phyloP scores from a whole-genome alignment of 2,113 vertebrate species.

The Fulica atra region DNA sequence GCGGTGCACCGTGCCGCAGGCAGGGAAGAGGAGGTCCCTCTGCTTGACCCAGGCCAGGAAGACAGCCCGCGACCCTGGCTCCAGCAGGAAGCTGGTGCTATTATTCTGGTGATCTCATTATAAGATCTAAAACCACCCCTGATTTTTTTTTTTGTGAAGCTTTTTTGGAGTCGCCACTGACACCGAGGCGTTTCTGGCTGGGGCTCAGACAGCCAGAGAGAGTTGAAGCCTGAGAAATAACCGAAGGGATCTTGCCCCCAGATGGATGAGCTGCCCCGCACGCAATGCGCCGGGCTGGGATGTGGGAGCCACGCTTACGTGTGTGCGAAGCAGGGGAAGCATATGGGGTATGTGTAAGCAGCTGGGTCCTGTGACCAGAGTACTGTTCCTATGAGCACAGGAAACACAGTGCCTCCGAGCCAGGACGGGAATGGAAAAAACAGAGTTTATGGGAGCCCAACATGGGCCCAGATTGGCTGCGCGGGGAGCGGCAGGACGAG shows the following conservation, averaged over 20 bases:
- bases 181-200: conserved; percentile 45
- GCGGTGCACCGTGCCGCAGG: background rate
- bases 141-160: background rate
- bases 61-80: conserved; percentile 16
- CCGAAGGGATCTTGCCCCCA: conserved; percentile 56
- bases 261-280: conserved; percentile 67
- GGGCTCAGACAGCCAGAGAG: conserved; percentile 28
- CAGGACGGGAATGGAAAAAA: conserved; percentile 68
- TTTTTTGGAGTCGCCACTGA: conserved; percentile 30
- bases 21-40: conserved; percentile 21
- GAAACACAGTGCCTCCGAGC: conserved; percentile 64
- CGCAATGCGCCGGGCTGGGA: conserved; percentile 44
- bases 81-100: conserved; percentile 67
- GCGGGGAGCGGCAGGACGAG: conserved; percentile 23
- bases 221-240: conserved; percentile 47
- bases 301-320: conserved; percentile 60
- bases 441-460: conserved; percentile 69
- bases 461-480: conserved; percentile 61
- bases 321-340: conserved; percentile 64
- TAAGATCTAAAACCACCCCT: conserved; percentile 51
- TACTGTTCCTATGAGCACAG: conserved; percentile 67
- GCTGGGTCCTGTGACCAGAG: conserved; percentile 72
- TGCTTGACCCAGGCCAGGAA: conserved; percentile 57
- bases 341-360: conserved; percentile 69
- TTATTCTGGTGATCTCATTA: conserved; percentile 67